Conservation (phyloP, 2,797 vertebrate genomes). For the Eulemur coronatus region DNA sequence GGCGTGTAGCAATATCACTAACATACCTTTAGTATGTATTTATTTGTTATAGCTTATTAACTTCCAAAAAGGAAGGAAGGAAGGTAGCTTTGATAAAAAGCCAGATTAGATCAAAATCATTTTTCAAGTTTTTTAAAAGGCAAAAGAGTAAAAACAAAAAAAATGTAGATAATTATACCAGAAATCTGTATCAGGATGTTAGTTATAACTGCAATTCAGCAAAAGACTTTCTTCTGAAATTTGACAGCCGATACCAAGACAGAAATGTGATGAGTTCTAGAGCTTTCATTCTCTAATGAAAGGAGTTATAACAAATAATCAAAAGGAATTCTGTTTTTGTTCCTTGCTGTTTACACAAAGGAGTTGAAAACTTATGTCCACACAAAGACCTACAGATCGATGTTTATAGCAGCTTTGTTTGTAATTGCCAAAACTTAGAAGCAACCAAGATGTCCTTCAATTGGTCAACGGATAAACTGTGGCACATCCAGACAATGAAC, state of each 20-base stretch:
- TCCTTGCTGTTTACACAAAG: not conserved
- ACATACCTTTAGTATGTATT: not conserved
- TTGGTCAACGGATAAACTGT: not conserved
- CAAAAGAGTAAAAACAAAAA: not conserved
- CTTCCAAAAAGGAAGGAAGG: not conserved
- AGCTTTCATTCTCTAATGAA: not conserved
- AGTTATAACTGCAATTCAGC: not conserved
- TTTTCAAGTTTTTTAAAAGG: not conserved
- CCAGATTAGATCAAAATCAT: not conserved
- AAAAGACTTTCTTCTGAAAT: not conserved
- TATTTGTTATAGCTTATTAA: not conserved
- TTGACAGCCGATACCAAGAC: not conserved
- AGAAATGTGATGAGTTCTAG: not conserved
- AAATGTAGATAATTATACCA: not conserved
- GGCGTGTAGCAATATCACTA: not conserved
- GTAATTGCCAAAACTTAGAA: not conserved
- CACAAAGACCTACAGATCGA: not conserved
- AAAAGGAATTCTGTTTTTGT: not conserved
- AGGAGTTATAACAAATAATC: not conserved
- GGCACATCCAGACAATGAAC: not conserved
- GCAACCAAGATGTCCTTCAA: not conserved
- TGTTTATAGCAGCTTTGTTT: not conserved
- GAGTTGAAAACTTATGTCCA: not conserved
- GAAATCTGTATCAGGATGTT: not conserved
- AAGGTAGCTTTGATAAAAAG: not conserved